These are phyloP conservation scores for Palythoa grandis DNA, from an alignment of 92 coral and sea anemone species.

Conservation along the genomic window DNA sequence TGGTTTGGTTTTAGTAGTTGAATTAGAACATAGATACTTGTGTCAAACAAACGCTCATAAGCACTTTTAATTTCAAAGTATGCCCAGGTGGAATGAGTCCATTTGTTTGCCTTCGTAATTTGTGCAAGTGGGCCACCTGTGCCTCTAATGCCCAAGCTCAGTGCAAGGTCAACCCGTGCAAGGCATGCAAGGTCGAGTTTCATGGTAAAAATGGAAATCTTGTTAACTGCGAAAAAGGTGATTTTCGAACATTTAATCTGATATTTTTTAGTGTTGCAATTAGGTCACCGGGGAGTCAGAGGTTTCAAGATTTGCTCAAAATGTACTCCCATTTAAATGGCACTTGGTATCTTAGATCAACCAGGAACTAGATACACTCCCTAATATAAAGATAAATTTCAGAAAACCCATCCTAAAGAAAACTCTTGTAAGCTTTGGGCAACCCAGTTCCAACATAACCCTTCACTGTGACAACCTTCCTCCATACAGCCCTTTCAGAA, in stretches of 20 bases:
- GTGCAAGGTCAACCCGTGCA: conserved; percentile 91
- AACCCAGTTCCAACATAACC: no score
- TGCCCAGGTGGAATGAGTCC: conserved; percentile 78
- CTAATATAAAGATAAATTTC: no score
- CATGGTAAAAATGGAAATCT: conserved; percentile 66
- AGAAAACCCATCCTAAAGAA: no score
- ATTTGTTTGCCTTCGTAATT: conserved; percentile 84
- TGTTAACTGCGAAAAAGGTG: conserved; percentile 81
- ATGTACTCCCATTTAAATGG: no score
- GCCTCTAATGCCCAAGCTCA: conserved; percentile 80
- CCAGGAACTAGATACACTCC: no score
- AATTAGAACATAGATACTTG: neutral
- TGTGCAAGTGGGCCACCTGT: conserved; percentile 84
- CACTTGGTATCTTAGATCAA: no score
- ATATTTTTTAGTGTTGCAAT: neutral
- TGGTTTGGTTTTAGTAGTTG: no score
- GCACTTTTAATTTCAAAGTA: conserved; percentile 36
- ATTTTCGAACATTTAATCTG: neutral
- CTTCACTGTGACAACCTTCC: no score
- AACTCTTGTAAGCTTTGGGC: no score
- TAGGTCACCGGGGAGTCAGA: no score
- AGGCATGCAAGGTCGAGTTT: conserved; percentile 85
- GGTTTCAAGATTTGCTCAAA: no score
- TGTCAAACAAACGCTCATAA: neutral
- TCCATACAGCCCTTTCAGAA: no score